phyloP scores from a whole-genome alignment of 1,140 invertebrate species.

The Drosophila mayri region DNA sequence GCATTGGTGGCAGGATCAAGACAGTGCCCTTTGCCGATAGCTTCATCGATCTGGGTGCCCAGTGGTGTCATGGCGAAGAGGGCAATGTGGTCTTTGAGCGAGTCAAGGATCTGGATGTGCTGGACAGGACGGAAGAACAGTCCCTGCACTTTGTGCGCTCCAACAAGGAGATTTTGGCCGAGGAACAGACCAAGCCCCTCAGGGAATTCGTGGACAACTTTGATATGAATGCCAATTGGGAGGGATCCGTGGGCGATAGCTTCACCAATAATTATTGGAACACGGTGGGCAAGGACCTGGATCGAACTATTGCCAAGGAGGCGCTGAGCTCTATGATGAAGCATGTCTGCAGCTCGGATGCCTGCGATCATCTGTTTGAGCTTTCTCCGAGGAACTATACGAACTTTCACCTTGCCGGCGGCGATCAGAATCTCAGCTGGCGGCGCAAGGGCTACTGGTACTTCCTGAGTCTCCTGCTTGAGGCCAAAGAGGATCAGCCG shows the following conservation, averaged over 20 bases:
- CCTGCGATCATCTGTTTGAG: slow-evolving; percentile 87
- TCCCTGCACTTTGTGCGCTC: slow-evolving; percentile 75
- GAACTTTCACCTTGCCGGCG: slow-evolving; percentile 86
- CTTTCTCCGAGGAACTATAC: slow-evolving; percentile 86
- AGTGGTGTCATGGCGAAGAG: slow-evolving; percentile 91
- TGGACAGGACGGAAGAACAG: slow-evolving; percentile 74
- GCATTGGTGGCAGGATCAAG: slow-evolving; percentile 90
- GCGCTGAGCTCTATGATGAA: slow-evolving; percentile 85
- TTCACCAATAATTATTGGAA: slow-evolving; percentile 78
- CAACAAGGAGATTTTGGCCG: slow-evolving; percentile 74
- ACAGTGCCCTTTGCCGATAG: slow-evolving; percentile 87
- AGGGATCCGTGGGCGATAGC: slow-evolving; percentile 85
- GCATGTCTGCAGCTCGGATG: slow-evolving; percentile 86
- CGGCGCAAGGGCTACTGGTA: slow-evolving; percentile 87
- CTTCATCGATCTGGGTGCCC: slow-evolving; percentile 92
- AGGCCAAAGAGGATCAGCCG: slow-evolving; percentile 11
- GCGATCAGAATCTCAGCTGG: slow-evolving; percentile 87
- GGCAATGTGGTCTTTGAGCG: slow-evolving; percentile 89
- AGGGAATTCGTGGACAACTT: slow-evolving; percentile 15
- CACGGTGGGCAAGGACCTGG: slow-evolving; percentile 20
- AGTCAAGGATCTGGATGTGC: slow-evolving; percentile 87
- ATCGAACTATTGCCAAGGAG: slow-evolving; percentile 76
- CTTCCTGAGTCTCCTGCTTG: slow-evolving; percentile 87
- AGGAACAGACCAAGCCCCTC: slow-evolving; percentile 54
- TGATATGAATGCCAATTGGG: slow-evolving; percentile 46